Base-by-base conservation (phyloP, 2,888 invertebrate genomes). In the Eupithecia exiguata region DNA sequence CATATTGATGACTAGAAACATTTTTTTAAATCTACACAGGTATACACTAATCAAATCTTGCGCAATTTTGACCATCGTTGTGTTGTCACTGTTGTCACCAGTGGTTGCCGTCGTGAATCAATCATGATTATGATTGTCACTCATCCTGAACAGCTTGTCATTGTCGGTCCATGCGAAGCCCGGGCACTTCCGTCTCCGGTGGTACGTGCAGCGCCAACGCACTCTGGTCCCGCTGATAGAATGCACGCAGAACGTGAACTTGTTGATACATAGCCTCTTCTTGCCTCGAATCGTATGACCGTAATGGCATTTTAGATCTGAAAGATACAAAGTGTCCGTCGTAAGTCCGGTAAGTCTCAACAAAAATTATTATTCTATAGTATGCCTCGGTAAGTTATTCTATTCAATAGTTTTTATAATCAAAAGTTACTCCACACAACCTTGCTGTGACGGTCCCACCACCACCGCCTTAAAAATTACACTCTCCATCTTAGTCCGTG, bases 181-280 rank as follows among this genome's bases (percentile, higher is more conserved):
- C 16, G 71, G 73, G 10, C 76, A 76, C 65, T 81, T 79, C 65
- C 76, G 81, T 53, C 77, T 62, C 58, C 80, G 77, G 67, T 86
- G 84, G 0, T 83, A 82, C 36, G 84, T 85, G 65, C 87, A 87
- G 0, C 77, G 62, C 86, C 87, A 87, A 38, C 82, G 74, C 0
- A 69, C 82, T 61, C 79, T 84, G 0, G 53, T 38, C 0, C 76
- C 79, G 0, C 40, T 25, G 0, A 67, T 40, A 0, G 65, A 38
- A 49, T 83, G 79, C 0, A 76, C 74, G 49, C 83, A 84, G 71
- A 84, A 88, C 0, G 84, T 86, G 65, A 78, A 86, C 0, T 77
- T 77, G 14, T 76, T 82, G 1, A 85, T 66, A 5, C 76, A 71
- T 0, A 85, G 73, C 68, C 84, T 71, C 6, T 75, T 77, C 58